Evolutionary conservation across 2,888 invertebrate species (phyloP).

Genomic region (Alsophila aescularia): DNA sequence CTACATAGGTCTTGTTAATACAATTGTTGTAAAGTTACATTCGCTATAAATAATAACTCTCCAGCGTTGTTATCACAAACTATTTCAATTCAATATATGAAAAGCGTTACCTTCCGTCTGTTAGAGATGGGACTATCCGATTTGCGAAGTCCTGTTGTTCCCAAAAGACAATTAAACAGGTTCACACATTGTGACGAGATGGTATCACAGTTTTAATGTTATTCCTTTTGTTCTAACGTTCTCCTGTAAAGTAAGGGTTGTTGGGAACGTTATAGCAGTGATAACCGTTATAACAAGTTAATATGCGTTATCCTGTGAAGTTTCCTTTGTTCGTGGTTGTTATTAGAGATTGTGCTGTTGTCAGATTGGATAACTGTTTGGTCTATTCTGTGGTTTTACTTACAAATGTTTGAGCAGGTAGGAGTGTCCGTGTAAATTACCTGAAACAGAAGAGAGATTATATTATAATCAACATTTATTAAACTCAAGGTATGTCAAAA

Average conservation of each 20-base stretch:
- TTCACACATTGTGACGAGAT: conserved; percentile 32
- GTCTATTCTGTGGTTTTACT: neutral
- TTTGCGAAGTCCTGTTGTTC: conserved; percentile 3
- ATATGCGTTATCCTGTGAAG: conserved; percentile 2
- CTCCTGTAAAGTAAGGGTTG: conserved; percentile 16
- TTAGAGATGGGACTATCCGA: conserved; percentile 17
- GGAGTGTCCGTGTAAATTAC: neutral
- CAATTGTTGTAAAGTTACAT: neutral
- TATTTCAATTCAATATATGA: conserved; percentile 10
- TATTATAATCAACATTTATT: no score
- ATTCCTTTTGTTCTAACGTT: conserved; percentile 28
- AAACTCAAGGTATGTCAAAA: no score
- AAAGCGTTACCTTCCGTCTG: neutral
- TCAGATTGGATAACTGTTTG: neutral
- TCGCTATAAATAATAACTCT: neutral
- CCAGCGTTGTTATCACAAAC: conserved; percentile 3
- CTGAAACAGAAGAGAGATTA: conserved; percentile 2
- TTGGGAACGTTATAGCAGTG: conserved; percentile 1
- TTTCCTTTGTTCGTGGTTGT: neutral
- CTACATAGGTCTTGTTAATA: neutral
- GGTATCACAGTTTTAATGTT: conserved; percentile 25
- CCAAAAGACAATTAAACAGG: conserved; percentile 21
- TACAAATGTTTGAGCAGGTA: neutral
- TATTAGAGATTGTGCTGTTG: neutral
- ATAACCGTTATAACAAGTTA: conserved; percentile 2